Conservation (phyloP, 2,888 invertebrate genomes). For the Parnassius smintheus region DNA sequence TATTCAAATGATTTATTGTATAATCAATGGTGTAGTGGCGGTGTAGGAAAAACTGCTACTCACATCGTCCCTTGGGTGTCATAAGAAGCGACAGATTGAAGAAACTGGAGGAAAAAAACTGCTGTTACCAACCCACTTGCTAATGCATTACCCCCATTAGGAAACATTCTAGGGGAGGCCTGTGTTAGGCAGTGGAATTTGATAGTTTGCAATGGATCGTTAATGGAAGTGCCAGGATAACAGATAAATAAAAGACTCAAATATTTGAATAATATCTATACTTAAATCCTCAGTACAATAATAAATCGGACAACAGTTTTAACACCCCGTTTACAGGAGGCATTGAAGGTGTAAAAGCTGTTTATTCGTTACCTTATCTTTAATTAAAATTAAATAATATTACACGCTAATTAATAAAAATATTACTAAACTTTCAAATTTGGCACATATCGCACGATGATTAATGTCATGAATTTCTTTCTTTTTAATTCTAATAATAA, state of each 20-base stretch:
- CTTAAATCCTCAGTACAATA: conserved; percentile 70
- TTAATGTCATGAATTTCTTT: conserved; percentile 13
- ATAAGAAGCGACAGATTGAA: too few species aligned
- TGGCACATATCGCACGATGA: conserved; percentile 44
- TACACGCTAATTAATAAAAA: conserved; percentile 35
- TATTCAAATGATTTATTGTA: too few species aligned
- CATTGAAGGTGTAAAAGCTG: conserved; percentile 70
- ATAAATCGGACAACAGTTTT: conserved; percentile 74
- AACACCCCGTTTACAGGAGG: conserved; percentile 65
- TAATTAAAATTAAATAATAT: conserved; percentile 37
- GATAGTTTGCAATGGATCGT: too few species aligned
- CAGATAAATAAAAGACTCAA: background rate
- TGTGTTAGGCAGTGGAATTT: too few species aligned
- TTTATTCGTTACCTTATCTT: conserved; percentile 54
- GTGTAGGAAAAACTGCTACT: too few species aligned
- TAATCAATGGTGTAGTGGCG: too few species aligned
- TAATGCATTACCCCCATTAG: too few species aligned
- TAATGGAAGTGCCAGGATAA: too few species aligned
- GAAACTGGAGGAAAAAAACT: too few species aligned
- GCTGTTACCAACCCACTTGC: too few species aligned
- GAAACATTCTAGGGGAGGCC: too few species aligned
- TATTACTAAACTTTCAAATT: conserved; percentile 37
- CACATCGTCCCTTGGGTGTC: too few species aligned
- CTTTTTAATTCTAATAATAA: conserved; percentile 17
- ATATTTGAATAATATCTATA: conserved; percentile 69